Conservation (phyloP, 1,140 invertebrate genomes). For the Hylyphantes graminicola region DNA sequence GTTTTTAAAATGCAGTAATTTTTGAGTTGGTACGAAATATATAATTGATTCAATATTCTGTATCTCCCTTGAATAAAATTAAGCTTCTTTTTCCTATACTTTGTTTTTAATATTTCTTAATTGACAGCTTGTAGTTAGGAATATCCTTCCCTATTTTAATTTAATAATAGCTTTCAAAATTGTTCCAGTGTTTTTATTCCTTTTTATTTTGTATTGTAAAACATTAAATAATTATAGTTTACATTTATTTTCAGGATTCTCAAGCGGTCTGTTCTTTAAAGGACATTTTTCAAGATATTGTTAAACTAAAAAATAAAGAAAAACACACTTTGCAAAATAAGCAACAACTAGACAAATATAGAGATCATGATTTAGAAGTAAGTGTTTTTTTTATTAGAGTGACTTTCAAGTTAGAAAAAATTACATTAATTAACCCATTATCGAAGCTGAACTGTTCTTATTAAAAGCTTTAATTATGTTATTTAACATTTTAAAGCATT, state of each 20-base stretch:
- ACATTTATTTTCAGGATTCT: slow-evolving; percentile 13
- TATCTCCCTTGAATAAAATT: too few relatives aligned
- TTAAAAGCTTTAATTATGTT: neutral
- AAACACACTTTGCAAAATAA: neutral
- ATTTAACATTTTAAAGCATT: neutral
- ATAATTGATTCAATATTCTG: too few relatives aligned
- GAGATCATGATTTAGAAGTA: slow-evolving; percentile 3
- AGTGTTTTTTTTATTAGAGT: neutral
- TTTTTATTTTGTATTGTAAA: neutral
- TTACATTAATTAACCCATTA: neutral
- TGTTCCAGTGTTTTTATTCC: neutral
- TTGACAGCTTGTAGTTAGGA: too few relatives aligned
- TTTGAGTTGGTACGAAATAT: too few relatives aligned
- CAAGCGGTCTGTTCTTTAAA: slow-evolving; percentile 11
- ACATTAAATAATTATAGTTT: neutral
- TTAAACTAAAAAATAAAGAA: slow-evolving; percentile 17
- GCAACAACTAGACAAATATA: slow-evolving; percentile 26
- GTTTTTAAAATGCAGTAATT: too few relatives aligned
- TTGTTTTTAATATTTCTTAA: too few relatives aligned
- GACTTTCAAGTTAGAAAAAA: neutral
- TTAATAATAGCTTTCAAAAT: neutral
- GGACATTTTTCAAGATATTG: slow-evolving; percentile 16
- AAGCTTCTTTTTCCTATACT: too few relatives aligned
- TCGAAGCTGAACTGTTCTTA: neutral
- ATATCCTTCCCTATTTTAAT: too few relatives aligned